Percentiles rank a stretch among this genome's conserved stretches.
Conservation (phyloP, 2,797 vertebrate genomes). For the Sebastes paucispinis region DNA sequence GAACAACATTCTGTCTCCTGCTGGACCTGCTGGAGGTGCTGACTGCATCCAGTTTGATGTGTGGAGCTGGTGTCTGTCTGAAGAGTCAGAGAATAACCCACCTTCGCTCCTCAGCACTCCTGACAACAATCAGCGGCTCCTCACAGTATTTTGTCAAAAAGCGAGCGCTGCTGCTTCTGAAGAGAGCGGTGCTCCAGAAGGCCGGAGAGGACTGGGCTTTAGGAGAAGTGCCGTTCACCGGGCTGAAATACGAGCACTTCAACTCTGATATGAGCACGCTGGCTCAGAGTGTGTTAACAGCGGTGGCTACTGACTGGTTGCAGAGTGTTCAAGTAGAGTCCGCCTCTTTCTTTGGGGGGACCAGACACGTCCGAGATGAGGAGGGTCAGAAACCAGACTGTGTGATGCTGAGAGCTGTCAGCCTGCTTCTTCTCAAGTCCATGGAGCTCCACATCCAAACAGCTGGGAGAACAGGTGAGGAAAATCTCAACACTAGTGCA, state of each 20-base stretch:
- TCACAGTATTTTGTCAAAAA: conserved; percentile 83
- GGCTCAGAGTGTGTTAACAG: conserved; percentile 75
- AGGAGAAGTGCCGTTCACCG: not conserved
- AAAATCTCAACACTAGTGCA: too few relatives aligned
- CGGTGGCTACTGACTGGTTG: conserved; percentile 81
- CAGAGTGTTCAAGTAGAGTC: conserved; percentile 66
- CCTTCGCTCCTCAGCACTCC: conserved; percentile 68
- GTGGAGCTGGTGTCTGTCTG: conserved; percentile 41
- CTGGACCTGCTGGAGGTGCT: conserved; percentile 88
- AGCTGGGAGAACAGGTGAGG: not conserved
- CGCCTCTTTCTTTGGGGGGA: conserved; percentile 84
- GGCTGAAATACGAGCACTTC: conserved; percentile 15
- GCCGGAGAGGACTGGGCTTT: conserved; percentile 84
- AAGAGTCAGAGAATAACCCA: conserved; percentile 81
- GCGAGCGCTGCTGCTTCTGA: conserved; percentile 85
- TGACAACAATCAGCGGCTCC: conserved; percentile 63
- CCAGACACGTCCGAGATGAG: conserved; percentile 3
- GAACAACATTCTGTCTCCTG: conserved; percentile 75
- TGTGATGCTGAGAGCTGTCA: conserved; percentile 85
- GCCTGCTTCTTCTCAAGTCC: conserved; percentile 88
- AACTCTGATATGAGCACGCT: conserved; percentile 73
- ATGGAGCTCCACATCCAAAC: conserved; percentile 83
- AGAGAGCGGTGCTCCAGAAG: conserved; percentile 84
- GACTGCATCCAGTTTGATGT: conserved; percentile 70
- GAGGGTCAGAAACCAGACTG: conserved; percentile 70